Evolutionary conservation across 1,140 invertebrate genomes (phyloP).

Genomic region (Cotesia vestalis): DNA sequence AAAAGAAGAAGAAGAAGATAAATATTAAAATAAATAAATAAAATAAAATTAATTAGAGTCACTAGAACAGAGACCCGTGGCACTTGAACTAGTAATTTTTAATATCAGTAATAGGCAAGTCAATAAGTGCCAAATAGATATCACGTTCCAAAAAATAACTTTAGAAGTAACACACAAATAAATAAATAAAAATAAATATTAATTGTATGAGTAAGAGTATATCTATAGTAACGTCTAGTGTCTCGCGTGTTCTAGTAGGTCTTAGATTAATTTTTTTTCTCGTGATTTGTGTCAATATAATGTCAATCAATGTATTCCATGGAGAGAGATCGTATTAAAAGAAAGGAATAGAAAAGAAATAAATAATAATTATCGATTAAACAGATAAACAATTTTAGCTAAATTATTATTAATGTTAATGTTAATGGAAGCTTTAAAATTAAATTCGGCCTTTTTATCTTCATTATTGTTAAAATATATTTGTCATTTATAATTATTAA

Average conservation of each 20-base stretch:
- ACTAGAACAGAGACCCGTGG: constrained; percentile 14
- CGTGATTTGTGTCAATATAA: constrained; percentile 17
- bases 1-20: not conserved
- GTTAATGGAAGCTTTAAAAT: too few species aligned
- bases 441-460: too few species aligned
- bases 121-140: constrained; percentile 38
- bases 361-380: too few species aligned
- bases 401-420: not conserved
- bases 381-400: not conserved
- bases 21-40: not conserved
- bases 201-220: constrained; percentile 6
- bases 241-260: constrained; percentile 12
- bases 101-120: not conserved
- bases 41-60: not conserved
- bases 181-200: constrained; percentile 19
- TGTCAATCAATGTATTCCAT: constrained; percentile 16
- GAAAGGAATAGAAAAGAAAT: not conserved
- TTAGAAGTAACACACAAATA: not conserved
- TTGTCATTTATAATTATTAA: too few species aligned
- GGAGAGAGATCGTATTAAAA: constrained; percentile 11
- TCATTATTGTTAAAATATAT: too few species aligned
- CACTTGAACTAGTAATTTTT: not conserved
- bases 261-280: not conserved
- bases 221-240: not conserved
- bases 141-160: constrained; percentile 15